Percentiles rank a stretch among this genome's conserved stretches.
These are phyloP conservation scores for Psophia crepitans DNA, from an alignment of 2,113 vertebrate species.

Conservation along the genomic window DNA sequence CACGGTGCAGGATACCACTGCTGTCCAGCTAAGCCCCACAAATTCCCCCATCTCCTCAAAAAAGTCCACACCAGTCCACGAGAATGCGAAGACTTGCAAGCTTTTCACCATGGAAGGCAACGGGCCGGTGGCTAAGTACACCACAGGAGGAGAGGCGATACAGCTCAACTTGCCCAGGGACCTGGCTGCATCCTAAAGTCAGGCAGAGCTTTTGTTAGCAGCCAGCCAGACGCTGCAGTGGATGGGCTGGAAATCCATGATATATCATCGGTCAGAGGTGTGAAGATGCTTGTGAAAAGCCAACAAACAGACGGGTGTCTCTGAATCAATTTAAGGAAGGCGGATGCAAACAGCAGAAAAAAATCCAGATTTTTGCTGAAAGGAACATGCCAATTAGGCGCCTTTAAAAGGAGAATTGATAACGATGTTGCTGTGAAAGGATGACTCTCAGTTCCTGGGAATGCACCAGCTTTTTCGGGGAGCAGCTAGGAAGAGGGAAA, in stretches of 20 bases:
- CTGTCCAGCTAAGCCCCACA: slow-evolving; percentile 90
- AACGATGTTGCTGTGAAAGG: neutral
- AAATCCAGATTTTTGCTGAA: neutral
- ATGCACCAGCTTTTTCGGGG: neutral
- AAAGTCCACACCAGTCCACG: slow-evolving; percentile 76
- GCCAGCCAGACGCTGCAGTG: neutral
- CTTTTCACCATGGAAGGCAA: slow-evolving; percentile 73
- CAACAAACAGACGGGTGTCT: neutral
- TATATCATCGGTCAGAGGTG: neutral
- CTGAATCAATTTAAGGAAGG: neutral
- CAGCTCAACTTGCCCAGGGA: slow-evolving; percentile 78
- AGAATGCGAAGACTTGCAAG: slow-evolving; percentile 58
- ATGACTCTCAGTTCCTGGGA: neutral
- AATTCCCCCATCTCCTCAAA: slow-evolving; percentile 83
- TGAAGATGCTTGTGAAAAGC: neutral
- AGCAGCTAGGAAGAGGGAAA: neutral
- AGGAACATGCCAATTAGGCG: neutral
- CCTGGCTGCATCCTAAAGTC: slow-evolving; percentile 46
- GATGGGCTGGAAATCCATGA: neutral
- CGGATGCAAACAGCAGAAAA: neutral
- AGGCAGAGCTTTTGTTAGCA: neutral
- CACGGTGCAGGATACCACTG: slow-evolving; percentile 91
- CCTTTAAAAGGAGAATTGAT: neutral
- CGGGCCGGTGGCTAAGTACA: slow-evolving; percentile 53
- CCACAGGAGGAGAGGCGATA: slow-evolving; percentile 41